Conservation (phyloP, 2,797 vertebrate genomes). For the Nannoperca australis region DNA sequence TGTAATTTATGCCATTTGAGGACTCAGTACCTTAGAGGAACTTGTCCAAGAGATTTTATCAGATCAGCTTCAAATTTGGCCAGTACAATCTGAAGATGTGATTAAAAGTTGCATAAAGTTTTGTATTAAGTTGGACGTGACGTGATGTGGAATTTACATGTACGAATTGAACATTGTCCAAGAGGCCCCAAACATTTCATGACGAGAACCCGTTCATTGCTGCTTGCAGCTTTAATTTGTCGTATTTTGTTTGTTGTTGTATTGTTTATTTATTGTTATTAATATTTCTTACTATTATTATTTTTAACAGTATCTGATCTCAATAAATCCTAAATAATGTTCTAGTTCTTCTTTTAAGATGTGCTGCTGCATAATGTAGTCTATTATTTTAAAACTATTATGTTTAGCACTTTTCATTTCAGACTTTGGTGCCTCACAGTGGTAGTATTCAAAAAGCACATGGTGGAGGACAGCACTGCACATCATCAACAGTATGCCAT, state of each 20-base stretch:
- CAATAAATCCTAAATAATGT: neutral
- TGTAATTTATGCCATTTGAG: no score
- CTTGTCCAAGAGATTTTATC: no score
- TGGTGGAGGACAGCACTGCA: neutral
- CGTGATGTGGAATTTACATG: no score
- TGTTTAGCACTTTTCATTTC: neutral
- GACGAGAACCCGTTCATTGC: no score
- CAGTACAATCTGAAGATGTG: no score
- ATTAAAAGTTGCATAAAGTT: no score
- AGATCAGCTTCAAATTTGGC: no score
- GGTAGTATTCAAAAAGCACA: neutral
- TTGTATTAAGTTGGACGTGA: no score
- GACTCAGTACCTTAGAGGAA: no score
- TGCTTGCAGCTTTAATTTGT: neutral
- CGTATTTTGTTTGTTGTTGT: neutral
- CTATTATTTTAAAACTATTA: neutral
- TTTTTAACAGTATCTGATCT: no score
- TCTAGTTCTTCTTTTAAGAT: neutral
- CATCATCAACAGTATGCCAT: neutral
- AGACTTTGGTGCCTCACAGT: constrained; percentile 1
- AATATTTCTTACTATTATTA: neutral
- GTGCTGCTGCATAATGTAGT: neutral
- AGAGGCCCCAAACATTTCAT: no score
- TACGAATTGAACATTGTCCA: no score
- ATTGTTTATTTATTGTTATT: neutral